A percentile compares a stretch with the other conserved stretches of the same genome.
Evolutionary conservation across 1,140 invertebrate genomes (phyloP).

Genomic region (Drosophila mayri): DNA sequence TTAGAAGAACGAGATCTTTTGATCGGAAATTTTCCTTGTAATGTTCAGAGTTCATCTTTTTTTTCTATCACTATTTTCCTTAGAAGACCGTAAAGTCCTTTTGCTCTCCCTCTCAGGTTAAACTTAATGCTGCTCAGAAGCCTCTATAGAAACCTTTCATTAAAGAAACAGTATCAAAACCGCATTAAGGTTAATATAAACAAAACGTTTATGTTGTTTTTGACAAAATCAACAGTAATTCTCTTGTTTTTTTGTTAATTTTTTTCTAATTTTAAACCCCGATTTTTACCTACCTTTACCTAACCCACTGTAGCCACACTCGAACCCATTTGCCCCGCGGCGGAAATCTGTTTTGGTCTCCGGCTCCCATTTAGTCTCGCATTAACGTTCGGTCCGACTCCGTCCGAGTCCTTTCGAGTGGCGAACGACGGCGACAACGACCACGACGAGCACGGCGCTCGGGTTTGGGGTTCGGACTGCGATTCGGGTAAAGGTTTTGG

Average conservation of each 20-base stretch:
- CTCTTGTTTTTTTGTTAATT: not conserved
- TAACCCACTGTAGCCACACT: constrained; percentile 17
- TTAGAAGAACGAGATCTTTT: too few relatives aligned
- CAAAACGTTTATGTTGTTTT: not conserved
- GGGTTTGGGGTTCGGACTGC: constrained; percentile 18
- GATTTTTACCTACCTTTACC: not conserved
- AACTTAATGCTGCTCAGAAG: not conserved
- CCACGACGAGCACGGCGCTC: constrained; percentile 14
- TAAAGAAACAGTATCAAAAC: not conserved
- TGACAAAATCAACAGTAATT: not conserved
- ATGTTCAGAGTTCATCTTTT: too few relatives aligned
- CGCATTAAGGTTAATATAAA: not conserved
- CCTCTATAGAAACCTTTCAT: not conserved
- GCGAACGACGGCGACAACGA: constrained; percentile 45
- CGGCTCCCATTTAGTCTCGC: constrained; percentile 71
- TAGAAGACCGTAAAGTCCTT: too few relatives aligned
- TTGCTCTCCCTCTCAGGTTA: not conserved
- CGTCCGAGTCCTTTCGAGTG: constrained; percentile 50
- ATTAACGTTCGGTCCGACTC: constrained; percentile 66
- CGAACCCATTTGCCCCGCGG: constrained; percentile 30
- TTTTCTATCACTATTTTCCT: too few relatives aligned
- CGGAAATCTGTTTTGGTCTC: constrained; percentile 75
- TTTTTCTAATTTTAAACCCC: not conserved
- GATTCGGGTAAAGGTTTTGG: not conserved
- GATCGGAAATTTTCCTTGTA: too few relatives aligned